phyloP scores from a whole-genome alignment of 37 sponge, comb jelly and placozoan genomes.

The Crambe crambe region DNA sequence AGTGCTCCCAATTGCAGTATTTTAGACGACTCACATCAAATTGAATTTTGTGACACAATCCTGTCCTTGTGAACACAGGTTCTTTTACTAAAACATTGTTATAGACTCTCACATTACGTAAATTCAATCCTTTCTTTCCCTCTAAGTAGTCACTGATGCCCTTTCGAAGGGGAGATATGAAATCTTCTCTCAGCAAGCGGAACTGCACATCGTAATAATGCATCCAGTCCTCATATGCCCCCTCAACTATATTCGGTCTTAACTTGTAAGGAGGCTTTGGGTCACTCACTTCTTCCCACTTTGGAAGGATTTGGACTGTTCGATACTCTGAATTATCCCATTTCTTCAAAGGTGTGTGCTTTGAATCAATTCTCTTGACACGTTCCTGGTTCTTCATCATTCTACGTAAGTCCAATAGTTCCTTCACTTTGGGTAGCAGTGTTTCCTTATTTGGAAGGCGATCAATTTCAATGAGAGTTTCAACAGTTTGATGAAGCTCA shows the following conservation, averaged over 20 bases:
- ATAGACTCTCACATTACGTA: conserved; percentile 70
- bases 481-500: conserved; percentile 10
- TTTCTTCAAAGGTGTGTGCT: neutral
- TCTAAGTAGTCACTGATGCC: conserved; percentile 63
- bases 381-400: neutral
- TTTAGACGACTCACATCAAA: conserved; percentile 53
- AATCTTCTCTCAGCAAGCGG: conserved; percentile 86
- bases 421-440: neutral
- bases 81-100: conserved; percentile 42
- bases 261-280: conserved; percentile 31
- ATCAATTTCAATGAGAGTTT: neutral
- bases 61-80: conserved; percentile 36
- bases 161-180: conserved; percentile 79
- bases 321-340: conserved; percentile 61
- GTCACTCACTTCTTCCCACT: conserved; percentile 41
- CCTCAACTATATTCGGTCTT: conserved; percentile 55
- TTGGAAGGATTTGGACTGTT: conserved; percentile 45
- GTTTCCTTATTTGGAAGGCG: neutral
- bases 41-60: conserved; percentile 56
- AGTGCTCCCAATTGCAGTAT: conserved; percentile 64
- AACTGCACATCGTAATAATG: conserved; percentile 89
- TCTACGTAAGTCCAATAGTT: neutral
- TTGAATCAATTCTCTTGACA: neutral
- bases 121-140: conserved; percentile 19
- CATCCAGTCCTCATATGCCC: conserved; percentile 65